Evolutionary conservation across 2,888 invertebrate genomes (phyloP).

Genomic region (Drosophila pegasa): DNA sequence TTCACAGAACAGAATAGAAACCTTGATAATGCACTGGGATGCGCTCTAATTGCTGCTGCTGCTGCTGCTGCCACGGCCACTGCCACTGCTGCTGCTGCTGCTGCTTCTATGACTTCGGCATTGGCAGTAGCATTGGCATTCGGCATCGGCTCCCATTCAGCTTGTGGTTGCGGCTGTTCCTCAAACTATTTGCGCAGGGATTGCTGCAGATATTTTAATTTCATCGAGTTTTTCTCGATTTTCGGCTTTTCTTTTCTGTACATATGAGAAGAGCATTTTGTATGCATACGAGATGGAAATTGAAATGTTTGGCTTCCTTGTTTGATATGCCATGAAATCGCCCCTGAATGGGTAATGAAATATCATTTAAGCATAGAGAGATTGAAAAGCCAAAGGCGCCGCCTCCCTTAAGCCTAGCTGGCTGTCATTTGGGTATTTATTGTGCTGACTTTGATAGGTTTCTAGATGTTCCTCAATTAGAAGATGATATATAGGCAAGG

Average conservation of each 20-base stretch:
- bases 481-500: not conserved
- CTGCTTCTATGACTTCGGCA: not conserved
- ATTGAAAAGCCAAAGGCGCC: not conserved
- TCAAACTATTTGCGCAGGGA: constrained; percentile 8
- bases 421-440: not conserved
- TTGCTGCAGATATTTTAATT: constrained; percentile 12
- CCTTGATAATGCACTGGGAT: constrained; percentile 43
- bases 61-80: constrained; percentile 7
- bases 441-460: not conserved
- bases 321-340: not conserved
- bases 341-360: not conserved
- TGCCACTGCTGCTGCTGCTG: constrained; percentile 19
- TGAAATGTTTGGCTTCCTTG: constrained; percentile 8
- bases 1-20: constrained; percentile 41
- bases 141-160: not conserved
- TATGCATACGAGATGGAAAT: constrained; percentile 21
- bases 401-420: not conserved
- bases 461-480: no score
- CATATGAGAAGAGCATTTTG: constrained; percentile 15
- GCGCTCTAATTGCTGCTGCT: constrained; percentile 37
- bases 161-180: constrained; percentile 4
- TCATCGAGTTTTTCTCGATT: constrained; percentile 4
- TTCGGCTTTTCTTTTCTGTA: constrained; percentile 8
- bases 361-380: not conserved
- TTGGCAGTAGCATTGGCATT: not conserved